Base-by-base conservation (phyloP, 2,113 vertebrate species). In the Phodopus roborovskii region DNA sequence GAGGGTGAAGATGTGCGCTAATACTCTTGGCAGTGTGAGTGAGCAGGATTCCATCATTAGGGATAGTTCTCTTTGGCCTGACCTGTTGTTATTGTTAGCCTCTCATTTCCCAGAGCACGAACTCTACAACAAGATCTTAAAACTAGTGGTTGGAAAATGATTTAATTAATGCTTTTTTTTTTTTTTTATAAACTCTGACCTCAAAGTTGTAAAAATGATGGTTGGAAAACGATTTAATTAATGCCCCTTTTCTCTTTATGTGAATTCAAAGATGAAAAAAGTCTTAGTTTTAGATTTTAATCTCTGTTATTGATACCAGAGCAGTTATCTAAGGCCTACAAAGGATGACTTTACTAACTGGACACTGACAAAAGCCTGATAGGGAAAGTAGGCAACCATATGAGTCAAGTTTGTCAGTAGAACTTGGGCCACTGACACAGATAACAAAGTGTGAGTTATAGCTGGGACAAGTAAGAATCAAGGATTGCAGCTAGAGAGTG, bases 21-120 rank as follows among this genome's bases (percentile, higher is more conserved):
- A 86, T 11, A 12, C 48, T 68, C 60, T 68, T 66, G 96, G 96
- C 96, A 95, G 75, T 2, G 0, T 3, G 26, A 26, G 0, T 26
- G 75, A 97, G 96, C 91, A 74, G 71, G 56, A 82, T 20, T 92
- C 95, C 97, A 88, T 62, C 50, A 11, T 73, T 33, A 13, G 48
- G 39, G 48, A 75, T 71, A 64, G 71, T 85, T 88, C 39, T 92
- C 85, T 39, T 90, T 78, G 81, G 94, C 90, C 45, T 62, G 36
- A 75, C 48, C 92, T 0, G 3, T 86, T 64, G 5, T 68, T 93
- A 16, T 82, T 79, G n/a, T 82, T 74, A 79, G 66, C 16, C 30
- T 91, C 48, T 94, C 73, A 82, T 94, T 95, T 96, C 77, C 77
- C 92, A 74, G 82, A 89, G 86, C 36, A 78, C 62, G 87, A 89